A percentile compares a stretch with the other conserved stretches of the same genome.
Conservation (phyloP, 2,888 invertebrate species). For the Hetaerina titia region DNA sequence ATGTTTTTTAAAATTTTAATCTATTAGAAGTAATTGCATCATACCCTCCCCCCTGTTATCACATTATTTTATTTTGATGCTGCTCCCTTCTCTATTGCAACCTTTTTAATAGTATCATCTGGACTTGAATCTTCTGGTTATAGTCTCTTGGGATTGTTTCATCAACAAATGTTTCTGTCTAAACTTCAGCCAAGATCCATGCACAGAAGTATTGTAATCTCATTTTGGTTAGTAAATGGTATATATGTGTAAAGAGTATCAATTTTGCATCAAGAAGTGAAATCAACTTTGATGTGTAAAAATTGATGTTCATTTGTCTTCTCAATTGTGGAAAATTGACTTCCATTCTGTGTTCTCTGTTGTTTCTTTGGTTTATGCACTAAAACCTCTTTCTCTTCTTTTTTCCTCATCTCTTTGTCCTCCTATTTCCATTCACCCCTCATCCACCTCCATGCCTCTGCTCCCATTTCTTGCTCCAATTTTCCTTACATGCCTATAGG, state of each 20-base stretch:
- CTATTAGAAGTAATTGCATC: neutral
- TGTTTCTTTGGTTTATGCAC: conserved; percentile 65
- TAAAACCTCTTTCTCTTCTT: conserved; percentile 65
- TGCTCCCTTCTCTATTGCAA: conserved; percentile 46
- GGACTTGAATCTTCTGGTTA: conserved; percentile 59
- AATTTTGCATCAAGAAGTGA: conserved; percentile 63
- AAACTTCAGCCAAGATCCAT: conserved; percentile 46
- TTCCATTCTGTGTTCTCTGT: conserved; percentile 62
- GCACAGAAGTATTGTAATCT: conserved; percentile 53
- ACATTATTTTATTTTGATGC: neutral
- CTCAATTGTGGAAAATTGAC: conserved; percentile 57
- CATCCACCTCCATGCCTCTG: neutral
- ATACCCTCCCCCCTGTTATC: neutral
- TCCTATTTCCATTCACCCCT: neutral
- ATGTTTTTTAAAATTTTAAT: neutral
- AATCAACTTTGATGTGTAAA: conserved; percentile 46
- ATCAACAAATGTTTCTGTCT: conserved; percentile 54
- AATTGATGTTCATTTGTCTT: conserved; percentile 63
- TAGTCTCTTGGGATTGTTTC: conserved; percentile 65
- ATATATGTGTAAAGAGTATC: conserved; percentile 46
- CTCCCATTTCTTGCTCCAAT: conserved; percentile 75
- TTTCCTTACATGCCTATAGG: conserved; percentile 77
- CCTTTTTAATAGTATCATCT: conserved; percentile 45
- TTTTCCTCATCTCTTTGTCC: conserved; percentile 71
- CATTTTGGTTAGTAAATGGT: conserved; percentile 61